These are phyloP conservation scores for Hybognathus amarus DNA, from an alignment of 2,797 vertebrate species.

Conservation along the genomic window DNA sequence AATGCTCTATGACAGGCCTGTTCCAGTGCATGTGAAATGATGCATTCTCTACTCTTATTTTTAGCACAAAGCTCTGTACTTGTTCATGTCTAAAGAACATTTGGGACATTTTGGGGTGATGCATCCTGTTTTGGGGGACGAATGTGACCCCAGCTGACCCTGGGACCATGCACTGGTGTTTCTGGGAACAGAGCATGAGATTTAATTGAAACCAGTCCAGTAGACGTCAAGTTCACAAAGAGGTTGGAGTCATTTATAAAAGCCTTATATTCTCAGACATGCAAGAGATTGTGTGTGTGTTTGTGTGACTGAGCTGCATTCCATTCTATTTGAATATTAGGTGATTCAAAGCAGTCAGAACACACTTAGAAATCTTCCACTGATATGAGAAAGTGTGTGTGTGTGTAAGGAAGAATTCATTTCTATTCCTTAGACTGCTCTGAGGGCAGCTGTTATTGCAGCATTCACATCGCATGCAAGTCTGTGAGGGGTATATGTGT, in stretches of 20 bases:
- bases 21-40: slow-evolving; percentile 53
- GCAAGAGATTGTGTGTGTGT: slow-evolving; percentile 4
- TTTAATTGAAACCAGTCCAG: slow-evolving; percentile 55
- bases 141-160: slow-evolving; percentile 46
- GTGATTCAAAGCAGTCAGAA: not conserved
- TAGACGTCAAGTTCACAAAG: slow-evolving; percentile 32
- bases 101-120: slow-evolving; percentile 48
- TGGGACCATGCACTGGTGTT: slow-evolving; percentile 30
- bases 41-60: slow-evolving; percentile 60
- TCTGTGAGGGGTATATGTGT: not conserved
- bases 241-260: slow-evolving; percentile 24
- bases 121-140: slow-evolving; percentile 60
- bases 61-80: slow-evolving; percentile 60
- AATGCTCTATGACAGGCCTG: slow-evolving; percentile 52
- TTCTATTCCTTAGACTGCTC: slow-evolving; percentile 17
- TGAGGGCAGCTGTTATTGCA: slow-evolving; percentile 31
- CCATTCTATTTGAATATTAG: not conserved
- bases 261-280: slow-evolving; percentile 28
- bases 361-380: not conserved
- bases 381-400: slow-evolving; percentile 3
- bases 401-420: not conserved
- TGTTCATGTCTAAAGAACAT: slow-evolving; percentile 44
- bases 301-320: not conserved
- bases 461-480: not conserved
- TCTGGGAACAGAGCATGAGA: slow-evolving; percentile 53